Conservation (phyloP, 1,140 invertebrate species). For the Zaprionus camerounensis region DNA sequence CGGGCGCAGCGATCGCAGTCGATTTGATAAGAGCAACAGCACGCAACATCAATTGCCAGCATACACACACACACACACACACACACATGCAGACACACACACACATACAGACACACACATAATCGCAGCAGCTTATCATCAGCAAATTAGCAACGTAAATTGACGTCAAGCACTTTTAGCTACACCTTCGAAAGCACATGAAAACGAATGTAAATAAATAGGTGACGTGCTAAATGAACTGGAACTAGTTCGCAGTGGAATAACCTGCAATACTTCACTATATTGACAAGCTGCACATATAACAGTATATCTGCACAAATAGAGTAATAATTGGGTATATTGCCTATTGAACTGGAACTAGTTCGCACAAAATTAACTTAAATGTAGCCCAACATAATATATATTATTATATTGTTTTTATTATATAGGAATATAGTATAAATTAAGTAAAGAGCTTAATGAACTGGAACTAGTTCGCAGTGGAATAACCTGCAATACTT, state of each 20-base stretch:
- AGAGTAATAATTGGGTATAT: background rate
- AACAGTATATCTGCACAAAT: no score
- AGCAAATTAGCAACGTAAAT: conserved; percentile 46
- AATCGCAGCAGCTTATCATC: conserved; percentile 32
- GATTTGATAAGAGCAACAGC: conserved; percentile 19
- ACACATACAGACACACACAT: conserved; percentile 1
- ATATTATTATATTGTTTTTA: no score
- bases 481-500: no score
- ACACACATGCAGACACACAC: background rate
- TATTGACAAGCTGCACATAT: background rate
- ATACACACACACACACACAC: background rate
- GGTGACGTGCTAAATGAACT: background rate
- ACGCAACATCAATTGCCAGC: conserved; percentile 16
- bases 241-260: conserved; percentile 14
- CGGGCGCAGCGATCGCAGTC: conserved; percentile 1
- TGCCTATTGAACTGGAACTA: background rate
- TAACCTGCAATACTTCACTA: no score
- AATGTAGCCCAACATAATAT: no score
- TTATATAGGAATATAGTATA: no score
- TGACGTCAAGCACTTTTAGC: conserved; percentile 40
- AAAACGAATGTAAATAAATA: conserved; percentile 22
- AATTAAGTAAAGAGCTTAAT: no score
- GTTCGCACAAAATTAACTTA: background rate
- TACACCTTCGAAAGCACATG: conserved; percentile 17
- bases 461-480: background rate